Evolutionary conservation across 2,113 vertebrate genomes (phyloP), one percentile per base, ranked within the genome.

Genomic region (Hiodon alosoides): DNA sequence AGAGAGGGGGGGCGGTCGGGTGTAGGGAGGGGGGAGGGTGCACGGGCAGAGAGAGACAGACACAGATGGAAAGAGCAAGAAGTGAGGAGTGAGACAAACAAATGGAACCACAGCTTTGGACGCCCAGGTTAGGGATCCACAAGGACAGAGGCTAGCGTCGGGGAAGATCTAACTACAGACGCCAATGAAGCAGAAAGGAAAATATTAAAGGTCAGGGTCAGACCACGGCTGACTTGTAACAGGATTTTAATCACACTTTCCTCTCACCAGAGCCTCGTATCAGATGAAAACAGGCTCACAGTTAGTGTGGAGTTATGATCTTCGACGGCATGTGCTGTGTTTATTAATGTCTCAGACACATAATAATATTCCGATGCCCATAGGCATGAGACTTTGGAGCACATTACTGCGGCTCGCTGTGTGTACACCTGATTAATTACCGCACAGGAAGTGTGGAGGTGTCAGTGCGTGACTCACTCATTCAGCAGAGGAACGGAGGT

Each of bases 401-500:
- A n/a, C 48, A 68, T 47, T 48, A 16, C 3, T 66, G 9, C 61
- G 13, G 0, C 2, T 50, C 31, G 31, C 16, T 71, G 52, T 51
- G 80, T 74, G 69, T 69, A 50, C 71, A 61, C 54, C 53, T 59
- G 54, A 11, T 7, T 64, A 31, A 31, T 31, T 31, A 31, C 31
- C 31, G 31, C 31, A 31, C 31, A 31, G 65, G 62, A 46, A 69
- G 51, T 5, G 71, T 60, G 71, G 57, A 54, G 69, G 61, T 54
- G 47, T 10, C 51, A 52, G 11, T 16, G 66, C 7, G 69, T 53
- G 72, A 91, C 96, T 73, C 90, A 98, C 96, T 98, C 97, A 67
- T 95, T 98, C 17, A 96, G 94, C 78, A 96, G 89, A 50, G 96
- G 95, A 61, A 98, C 85, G 0, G 96, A 91, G 7, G 94, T 98